Base-by-base conservation (phyloP, 1,140 invertebrate species). In the Heliconius hewitsoni region DNA sequence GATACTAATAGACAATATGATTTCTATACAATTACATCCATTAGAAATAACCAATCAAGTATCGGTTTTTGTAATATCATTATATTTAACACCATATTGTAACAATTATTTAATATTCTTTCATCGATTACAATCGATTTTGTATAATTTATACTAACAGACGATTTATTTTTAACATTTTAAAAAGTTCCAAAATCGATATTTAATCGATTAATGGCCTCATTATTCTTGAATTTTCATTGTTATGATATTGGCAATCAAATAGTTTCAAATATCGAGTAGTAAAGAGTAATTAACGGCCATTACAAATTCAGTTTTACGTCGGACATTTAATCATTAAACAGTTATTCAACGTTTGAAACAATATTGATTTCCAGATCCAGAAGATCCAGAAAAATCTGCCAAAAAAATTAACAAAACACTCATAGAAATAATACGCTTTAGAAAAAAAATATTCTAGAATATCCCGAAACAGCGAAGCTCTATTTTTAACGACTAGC, bases 1-100 rank as follows among this genome's bases (percentile, higher is more conserved):
- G 8, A 13, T 60, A 60, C 23, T 3, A 27, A 60, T 27, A 60
- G 50, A 52, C 50, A 57, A 57, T n/a, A 23, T n/a, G 19, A 57
- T 57, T 57, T 57, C n/a, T 23, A 57, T 60, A 60, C 13, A 27
- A 60, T 66, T 66, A 66, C 57, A 66, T 60, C 57, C 27, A 60
- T 5, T 30, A 27, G 23, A 66, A 66, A 30, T 30, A 66, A 66
- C 23, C 60, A n/a, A 23, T 27, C 9, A 16, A 30, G 3, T 5
- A 30, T 66, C 60, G 23, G 23, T 16, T 27, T 66, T 66, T 0
- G 9, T 66, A 66, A 66, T 66, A 66, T 66, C 60, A 66, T 66
- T 66, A 66, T 66, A 57, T 66, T 66, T 16, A 66, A 66, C 60
- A 66, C 60, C 60, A 66, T 19, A 30, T 66, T 66, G 23, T 66